Conservation (phyloP, 2,888 invertebrate genomes). For the Agonum fuliginosum region DNA sequence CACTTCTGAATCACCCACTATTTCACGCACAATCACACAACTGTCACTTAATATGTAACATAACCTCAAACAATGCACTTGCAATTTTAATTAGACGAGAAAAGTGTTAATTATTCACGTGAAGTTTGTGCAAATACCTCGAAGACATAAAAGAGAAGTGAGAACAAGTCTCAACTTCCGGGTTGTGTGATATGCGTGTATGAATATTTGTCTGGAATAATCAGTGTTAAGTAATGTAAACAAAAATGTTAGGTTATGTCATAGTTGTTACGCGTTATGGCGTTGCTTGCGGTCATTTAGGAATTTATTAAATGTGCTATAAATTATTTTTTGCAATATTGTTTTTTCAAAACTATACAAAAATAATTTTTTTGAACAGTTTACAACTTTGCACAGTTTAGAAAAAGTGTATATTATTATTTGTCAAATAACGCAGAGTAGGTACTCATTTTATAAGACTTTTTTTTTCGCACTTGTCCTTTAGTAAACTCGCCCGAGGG, state of each 20-base stretch:
- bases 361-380: no score
- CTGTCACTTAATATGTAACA: background rate
- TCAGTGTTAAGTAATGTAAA: no score
- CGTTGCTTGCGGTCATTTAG: background rate
- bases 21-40: background rate
- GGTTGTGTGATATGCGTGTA: background rate
- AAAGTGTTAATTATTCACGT: background rate
- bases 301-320: no score
- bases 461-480: no score
- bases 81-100: background rate
- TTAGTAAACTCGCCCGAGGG: no score
- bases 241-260: background rate
- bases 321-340: no score
- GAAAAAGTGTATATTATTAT: no score
- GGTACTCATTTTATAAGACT: no score
- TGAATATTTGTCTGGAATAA: background rate
- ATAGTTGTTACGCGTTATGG: background rate
- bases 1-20: background rate
- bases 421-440: no score
- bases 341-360: no score
- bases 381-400: no score
- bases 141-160: background rate
- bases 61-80: constrained; percentile 10
- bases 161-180: background rate
- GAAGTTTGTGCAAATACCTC: background rate